Evolutionary conservation across 2,113 vertebrate genomes (phyloP), one percentile per base, ranked within the genome.

Genomic region (Ictalurus furcatus): DNA sequence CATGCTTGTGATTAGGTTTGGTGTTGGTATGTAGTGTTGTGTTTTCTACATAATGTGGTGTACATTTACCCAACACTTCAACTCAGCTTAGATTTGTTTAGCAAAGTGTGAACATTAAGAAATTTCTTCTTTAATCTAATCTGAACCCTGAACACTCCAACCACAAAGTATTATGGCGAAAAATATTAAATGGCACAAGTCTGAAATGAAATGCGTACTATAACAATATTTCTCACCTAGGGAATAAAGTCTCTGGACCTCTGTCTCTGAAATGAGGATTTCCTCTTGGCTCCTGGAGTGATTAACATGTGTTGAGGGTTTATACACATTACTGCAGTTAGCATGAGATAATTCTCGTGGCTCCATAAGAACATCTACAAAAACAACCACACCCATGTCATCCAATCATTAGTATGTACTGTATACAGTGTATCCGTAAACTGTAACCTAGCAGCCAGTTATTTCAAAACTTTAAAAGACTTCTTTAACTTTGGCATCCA

Each of bases 221-320:
- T 16, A 30, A 58, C 7, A 58, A 44, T 9, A 87, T 14, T 76
- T 56, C 90, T 92, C 93, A 96, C 96, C 95, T 4, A 94, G 87
- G 9, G 87, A 34, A 44, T 93, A 89, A 84, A 96, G 85, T 90
- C 95, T 94, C 86, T 93, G 93, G 34, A 96, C 90, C 89, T 96
- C 96, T n/a, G 90, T 92, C 89, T 95, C 94, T 54, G 95, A 91
- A 85, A 96, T 94, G 0, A 94, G 88, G 83, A 96, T 87, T 88
- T 95, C 94, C 52, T 96, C 93, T 74, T 90, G 93, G 88, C 84
- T 90, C 9, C 82, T 82, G 37, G 88, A 74, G 17, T 89, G 91
- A 90, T 90, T 91, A 69, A 88, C 23, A 3, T 93, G 71, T 0
- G 67, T 37, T 67, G 93, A 94, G 0, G 95, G 95, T 84, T 93